A percentile compares a stretch with the other conserved stretches of the same genome.
phyloP scores from a whole-genome alignment of 2,888 invertebrate species.

The Dastarcus helophoroides region DNA sequence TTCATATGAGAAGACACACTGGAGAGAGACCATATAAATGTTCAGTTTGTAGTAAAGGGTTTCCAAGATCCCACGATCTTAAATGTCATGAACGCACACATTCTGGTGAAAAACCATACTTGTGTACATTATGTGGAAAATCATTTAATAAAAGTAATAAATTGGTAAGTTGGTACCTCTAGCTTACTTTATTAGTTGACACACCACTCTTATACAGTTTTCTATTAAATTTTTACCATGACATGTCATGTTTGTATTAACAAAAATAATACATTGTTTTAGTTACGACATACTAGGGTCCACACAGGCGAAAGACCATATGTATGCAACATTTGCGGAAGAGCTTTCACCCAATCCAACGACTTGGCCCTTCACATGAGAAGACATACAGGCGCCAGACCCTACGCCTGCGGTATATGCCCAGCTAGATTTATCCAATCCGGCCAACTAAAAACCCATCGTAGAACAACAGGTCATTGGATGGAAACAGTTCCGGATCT shows the following conservation, averaged over 20 bases:
- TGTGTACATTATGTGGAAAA: constrained; percentile 37
- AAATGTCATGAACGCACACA: constrained; percentile 39
- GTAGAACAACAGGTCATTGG: constrained; percentile 49
- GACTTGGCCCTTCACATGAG: constrained; percentile 58
- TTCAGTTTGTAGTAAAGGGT: constrained; percentile 35
- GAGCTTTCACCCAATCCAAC: constrained; percentile 57
- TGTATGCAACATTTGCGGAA: constrained; percentile 35
- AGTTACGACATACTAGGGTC: constrained; percentile 36
- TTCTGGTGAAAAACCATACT: constrained; percentile 37
- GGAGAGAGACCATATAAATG: constrained; percentile 38
- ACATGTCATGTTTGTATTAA: neutral
- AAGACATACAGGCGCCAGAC: constrained; percentile 57
- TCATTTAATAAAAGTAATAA: constrained; percentile 39
- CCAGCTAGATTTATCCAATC: constrained; percentile 57
- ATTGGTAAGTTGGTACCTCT: constrained; percentile 35
- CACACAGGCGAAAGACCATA: constrained; percentile 38
- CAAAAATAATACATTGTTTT: constrained; percentile 12
- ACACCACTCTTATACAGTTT: neutral
- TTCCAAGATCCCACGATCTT: constrained; percentile 37
- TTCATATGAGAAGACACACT: constrained; percentile 37
- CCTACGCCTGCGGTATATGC: constrained; percentile 54
- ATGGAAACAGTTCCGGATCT: constrained; percentile 36
- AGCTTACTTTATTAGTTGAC: too few species aligned
- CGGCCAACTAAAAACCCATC: constrained; percentile 49
- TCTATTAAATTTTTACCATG: neutral